Conservation (phyloP, 2,888 invertebrate genomes). For the Cacoxenus indagator region DNA sequence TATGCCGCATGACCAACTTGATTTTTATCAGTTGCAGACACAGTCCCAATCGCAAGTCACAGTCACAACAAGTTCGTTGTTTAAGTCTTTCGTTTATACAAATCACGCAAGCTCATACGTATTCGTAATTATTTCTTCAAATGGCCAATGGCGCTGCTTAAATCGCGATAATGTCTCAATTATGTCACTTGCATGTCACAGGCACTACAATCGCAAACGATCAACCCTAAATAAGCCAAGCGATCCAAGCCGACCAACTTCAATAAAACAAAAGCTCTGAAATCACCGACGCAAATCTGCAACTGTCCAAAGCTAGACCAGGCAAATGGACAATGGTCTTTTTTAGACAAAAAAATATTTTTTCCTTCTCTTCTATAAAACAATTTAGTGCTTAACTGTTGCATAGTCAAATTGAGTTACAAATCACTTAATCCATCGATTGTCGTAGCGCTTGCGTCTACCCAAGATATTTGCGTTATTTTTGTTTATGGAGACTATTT, state of each 20-base stretch:
- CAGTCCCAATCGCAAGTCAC: not conserved
- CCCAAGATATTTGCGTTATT: conserved; percentile 4
- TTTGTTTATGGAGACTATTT: too few species aligned
- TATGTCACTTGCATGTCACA: conserved; percentile 58
- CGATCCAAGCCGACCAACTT: not conserved
- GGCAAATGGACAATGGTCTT: conserved; percentile 5
- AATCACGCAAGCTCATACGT: not conserved
- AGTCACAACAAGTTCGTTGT: conserved; percentile 50
- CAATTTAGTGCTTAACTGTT: conserved; percentile 10
- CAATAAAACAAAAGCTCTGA: not conserved
- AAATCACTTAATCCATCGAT: conserved; percentile 29
- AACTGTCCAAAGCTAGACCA: conserved; percentile 11
- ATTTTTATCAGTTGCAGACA: not conserved
- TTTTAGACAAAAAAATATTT: not conserved
- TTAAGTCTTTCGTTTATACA: conserved; percentile 55
- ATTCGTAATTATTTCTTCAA: not conserved
- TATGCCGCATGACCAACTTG: not conserved
- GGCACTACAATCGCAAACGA: conserved; percentile 27
- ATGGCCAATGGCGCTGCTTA: not conserved
- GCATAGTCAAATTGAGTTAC: conserved; percentile 28
- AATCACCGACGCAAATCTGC: conserved; percentile 18
- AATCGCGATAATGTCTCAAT: conserved; percentile 62
- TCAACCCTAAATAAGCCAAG: not conserved
- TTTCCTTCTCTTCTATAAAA: too few species aligned
- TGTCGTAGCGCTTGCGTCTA: not conserved